A percentile compares a stretch with the other conserved stretches of the same genome.
phyloP scores from a whole-genome alignment of 2,113 vertebrate genomes.

The Lucifuga dentata region DNA sequence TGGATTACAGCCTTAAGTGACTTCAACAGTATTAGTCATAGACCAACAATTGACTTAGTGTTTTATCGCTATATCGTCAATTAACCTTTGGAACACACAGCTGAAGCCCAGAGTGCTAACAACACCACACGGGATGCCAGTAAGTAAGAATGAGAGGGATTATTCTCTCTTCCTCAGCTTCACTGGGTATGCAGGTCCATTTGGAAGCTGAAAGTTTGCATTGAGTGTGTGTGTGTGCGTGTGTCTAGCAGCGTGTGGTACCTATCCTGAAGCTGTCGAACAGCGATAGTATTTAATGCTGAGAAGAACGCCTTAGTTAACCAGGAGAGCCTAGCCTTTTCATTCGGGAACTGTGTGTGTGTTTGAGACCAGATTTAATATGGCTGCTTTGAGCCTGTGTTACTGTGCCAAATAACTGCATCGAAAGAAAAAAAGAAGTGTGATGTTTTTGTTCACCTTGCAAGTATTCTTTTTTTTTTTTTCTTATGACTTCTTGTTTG shows the following conservation, averaged over 20 bases:
- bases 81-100: no score
- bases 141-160: conserved; percentile 27
- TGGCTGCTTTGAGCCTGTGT: conserved; percentile 41
- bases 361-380: conserved; percentile 48
- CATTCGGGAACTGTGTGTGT: conserved; percentile 30
- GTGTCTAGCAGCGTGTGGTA: conserved; percentile 24
- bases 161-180: conserved; percentile 25
- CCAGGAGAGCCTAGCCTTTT: conserved; percentile 54
- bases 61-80: no score
- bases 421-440: conserved; percentile 32
- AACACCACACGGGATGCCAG: background rate
- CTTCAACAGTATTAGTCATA: no score
- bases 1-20: no score
- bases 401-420: conserved; percentile 56
- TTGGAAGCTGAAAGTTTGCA: conserved; percentile 23
- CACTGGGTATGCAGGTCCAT: conserved; percentile 41
- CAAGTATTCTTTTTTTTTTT: conserved; percentile 18
- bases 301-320: conserved; percentile 67
- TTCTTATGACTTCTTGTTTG: background rate
- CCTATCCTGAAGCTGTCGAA: conserved; percentile 69
- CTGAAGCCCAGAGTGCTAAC: no score
- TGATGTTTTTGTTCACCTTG: conserved; percentile 37
- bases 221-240: conserved; percentile 2
- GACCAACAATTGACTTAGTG: no score
- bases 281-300: conserved; percentile 62